These are phyloP conservation scores for Leucophenga maculata DNA, from an alignment of 2,888 invertebrate species.

Conservation along the genomic window DNA sequence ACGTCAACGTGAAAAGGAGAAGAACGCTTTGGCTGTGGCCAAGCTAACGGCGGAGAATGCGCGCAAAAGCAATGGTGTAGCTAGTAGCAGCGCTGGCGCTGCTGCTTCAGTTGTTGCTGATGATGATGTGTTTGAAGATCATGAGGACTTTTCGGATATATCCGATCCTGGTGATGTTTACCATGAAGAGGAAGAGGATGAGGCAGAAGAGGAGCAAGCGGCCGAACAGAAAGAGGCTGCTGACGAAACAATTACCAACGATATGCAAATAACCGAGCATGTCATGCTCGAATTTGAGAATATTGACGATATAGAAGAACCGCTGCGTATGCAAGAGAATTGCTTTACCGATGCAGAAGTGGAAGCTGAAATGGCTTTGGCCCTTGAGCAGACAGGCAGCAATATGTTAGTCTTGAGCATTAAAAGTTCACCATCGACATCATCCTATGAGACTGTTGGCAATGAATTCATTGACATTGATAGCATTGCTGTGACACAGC, in stretches of 20 bases:
- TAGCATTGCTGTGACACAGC: constrained; percentile 44
- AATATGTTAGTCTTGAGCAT: constrained; percentile 59
- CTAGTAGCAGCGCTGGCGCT: constrained; percentile 47
- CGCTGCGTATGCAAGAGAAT: constrained; percentile 61
- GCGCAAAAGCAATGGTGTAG: constrained; percentile 73
- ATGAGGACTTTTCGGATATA: constrained; percentile 74
- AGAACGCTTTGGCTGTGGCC: constrained; percentile 87
- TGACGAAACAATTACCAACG: constrained; percentile 55
- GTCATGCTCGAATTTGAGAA: constrained; percentile 60
- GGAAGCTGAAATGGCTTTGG: constrained; percentile 44
- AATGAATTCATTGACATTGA: constrained; percentile 70
- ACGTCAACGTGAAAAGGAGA: constrained; percentile 84
- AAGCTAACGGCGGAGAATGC: constrained; percentile 73
- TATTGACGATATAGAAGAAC: constrained; percentile 60
- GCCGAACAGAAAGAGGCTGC: constrained; percentile 30
- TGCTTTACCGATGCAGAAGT: constrained; percentile 62
- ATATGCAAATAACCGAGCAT: constrained; percentile 38
- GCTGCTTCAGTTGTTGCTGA: constrained; percentile 56
- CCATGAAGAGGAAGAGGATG: constrained; percentile 45
- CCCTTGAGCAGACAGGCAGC: constrained; percentile 47
- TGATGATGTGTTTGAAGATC: constrained; percentile 74
- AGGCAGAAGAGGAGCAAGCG: constrained; percentile 24
- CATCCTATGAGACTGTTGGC: constrained; percentile 72
- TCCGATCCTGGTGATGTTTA: constrained; percentile 72
- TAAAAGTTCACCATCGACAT: constrained; percentile 72